These are phyloP conservation scores for Drosophila sucinea DNA, from an alignment of 1,140 invertebrate species.

Conservation along the genomic window DNA sequence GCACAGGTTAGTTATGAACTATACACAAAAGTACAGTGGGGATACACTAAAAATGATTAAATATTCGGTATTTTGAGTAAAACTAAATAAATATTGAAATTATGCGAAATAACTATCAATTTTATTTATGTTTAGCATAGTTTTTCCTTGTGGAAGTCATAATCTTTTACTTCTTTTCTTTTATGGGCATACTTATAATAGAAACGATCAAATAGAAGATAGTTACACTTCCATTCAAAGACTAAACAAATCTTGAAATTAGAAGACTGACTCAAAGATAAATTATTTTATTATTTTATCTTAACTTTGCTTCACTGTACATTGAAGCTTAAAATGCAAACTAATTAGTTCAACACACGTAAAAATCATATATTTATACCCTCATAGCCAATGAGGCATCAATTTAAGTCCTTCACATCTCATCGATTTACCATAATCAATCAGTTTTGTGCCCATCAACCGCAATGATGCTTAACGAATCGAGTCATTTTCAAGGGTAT, in stretches of 20 bases:
- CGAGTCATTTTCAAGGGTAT: background rate
- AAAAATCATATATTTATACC: constrained; percentile 17
- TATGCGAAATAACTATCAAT: too few relatives aligned
- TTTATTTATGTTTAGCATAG: too few relatives aligned
- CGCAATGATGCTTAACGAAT: constrained; percentile 1
- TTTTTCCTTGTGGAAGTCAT: too few relatives aligned
- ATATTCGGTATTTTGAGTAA: too few relatives aligned
- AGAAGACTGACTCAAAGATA: too few relatives aligned
- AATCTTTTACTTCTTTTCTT: too few relatives aligned
- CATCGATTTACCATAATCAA: constrained; percentile 4
- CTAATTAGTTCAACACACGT: constrained; percentile 36
- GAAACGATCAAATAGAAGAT: too few relatives aligned
- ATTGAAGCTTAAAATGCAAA: constrained; percentile 15
- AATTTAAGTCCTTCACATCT: background rate
- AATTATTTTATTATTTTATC: background rate
- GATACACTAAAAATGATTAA: too few relatives aligned
- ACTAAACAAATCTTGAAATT: too few relatives aligned
- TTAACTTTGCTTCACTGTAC: constrained; percentile 8
- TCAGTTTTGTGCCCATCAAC: background rate
- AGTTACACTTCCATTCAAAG: too few relatives aligned
- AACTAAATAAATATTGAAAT: too few relatives aligned
- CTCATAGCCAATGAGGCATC: background rate
- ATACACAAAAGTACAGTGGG: constrained; percentile 7
- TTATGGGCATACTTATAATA: too few relatives aligned
- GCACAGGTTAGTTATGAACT: constrained; percentile 53